Evolutionary conservation across 1,140 invertebrate species (phyloP).

Genomic region (Saccostrea echinata): DNA sequence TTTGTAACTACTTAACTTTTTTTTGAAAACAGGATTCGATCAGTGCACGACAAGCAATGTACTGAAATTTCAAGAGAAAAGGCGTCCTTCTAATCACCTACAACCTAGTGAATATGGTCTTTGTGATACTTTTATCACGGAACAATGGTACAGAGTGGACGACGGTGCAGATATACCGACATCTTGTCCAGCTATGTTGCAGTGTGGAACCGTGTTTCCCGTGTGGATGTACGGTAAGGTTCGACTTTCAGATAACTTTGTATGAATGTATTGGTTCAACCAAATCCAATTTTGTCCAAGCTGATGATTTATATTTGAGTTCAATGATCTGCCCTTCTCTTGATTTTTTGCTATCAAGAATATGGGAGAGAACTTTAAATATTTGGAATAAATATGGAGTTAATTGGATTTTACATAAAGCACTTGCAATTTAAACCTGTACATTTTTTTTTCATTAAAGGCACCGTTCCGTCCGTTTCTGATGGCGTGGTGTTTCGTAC

Average conservation of each 20-base stretch:
- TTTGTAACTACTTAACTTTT: too few relatives aligned
- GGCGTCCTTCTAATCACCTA: not conserved
- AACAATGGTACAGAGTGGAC: slow-evolving; percentile 3
- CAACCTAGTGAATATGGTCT: not conserved
- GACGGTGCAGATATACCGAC: not conserved
- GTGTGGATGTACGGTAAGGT: not conserved
- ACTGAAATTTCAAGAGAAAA: not conserved
- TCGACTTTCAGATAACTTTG: not conserved
- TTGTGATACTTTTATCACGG: not conserved
- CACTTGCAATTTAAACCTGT: too few relatives aligned
- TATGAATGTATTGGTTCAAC: too few relatives aligned
- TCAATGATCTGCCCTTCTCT: too few relatives aligned
- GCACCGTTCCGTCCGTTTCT: not conserved
- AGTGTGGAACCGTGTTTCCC: not conserved
- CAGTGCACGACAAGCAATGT: not conserved
- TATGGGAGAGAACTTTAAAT: too few relatives aligned
- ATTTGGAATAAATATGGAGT: too few relatives aligned
- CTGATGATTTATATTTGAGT: too few relatives aligned
- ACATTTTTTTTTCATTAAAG: not conserved
- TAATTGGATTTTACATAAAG: too few relatives aligned
- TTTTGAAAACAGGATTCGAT: not conserved
- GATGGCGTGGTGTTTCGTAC: not conserved
- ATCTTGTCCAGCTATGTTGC: not conserved
- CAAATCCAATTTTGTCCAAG: too few relatives aligned
- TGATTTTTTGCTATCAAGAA: too few relatives aligned